Conservation (phyloP, 1,140 invertebrate species). For the Hycleus phaleratus region DNA sequence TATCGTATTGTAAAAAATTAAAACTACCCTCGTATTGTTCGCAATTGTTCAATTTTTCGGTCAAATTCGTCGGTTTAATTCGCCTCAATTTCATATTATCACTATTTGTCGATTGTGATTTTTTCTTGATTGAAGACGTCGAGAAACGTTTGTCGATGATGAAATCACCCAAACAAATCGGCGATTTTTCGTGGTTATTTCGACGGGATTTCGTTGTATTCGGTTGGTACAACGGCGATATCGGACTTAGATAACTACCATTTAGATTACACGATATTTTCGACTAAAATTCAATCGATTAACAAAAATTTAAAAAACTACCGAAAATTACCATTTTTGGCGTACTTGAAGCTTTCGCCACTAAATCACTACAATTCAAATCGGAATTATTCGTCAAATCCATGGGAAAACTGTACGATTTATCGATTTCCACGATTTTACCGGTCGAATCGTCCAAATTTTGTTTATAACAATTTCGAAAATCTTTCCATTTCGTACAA, state of each 20-base stretch:
- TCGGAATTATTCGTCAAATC: slow-evolving; percentile 8
- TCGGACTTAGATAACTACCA: slow-evolving; percentile 22
- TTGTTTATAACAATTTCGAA: not conserved
- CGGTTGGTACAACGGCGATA: slow-evolving; percentile 29
- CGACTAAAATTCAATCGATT: too few species aligned
- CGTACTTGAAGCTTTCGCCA: slow-evolving; percentile 12
- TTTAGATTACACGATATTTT: not conserved
- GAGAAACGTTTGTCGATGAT: slow-evolving; percentile 20
- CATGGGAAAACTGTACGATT: not conserved
- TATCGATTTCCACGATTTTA: not conserved
- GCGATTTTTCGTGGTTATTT: slow-evolving; percentile 9
- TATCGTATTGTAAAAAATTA: slow-evolving; percentile 24
- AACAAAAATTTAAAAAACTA: not conserved
- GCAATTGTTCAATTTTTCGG: slow-evolving; percentile 14
- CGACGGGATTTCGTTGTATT: slow-evolving; percentile 4
- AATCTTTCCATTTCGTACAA: not conserved
- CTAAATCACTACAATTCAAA: too few species aligned
- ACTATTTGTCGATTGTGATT: slow-evolving; percentile 6
- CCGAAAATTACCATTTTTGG: slow-evolving; percentile 15
- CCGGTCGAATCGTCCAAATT: not conserved
- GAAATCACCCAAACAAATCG: slow-evolving; percentile 36
- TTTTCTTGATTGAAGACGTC: slow-evolving; percentile 19
- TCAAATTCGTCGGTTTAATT: slow-evolving; percentile 36
- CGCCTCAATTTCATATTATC: slow-evolving; percentile 13
- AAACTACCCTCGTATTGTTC: slow-evolving; percentile 29